A percentile compares a stretch with the other conserved stretches of the same genome.
Conservation (phyloP, 2,113 vertebrate genomes). For the Pachypanchax playfairii region DNA sequence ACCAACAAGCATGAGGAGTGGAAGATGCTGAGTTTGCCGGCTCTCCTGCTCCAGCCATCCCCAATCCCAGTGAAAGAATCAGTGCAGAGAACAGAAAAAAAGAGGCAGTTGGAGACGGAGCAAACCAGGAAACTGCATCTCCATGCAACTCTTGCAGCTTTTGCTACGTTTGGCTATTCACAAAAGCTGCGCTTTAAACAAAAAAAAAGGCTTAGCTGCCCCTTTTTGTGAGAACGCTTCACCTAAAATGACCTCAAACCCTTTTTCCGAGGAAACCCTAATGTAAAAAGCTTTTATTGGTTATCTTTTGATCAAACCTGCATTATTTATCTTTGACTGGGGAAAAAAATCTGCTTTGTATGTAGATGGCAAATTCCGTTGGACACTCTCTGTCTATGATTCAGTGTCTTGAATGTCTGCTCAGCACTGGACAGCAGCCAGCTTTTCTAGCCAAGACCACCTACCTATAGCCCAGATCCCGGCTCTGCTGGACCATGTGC, state of each 20-base stretch:
- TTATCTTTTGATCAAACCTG: too few relatives aligned
- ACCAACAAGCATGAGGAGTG: slow-evolving; percentile 58
- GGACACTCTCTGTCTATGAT: slow-evolving; percentile 21
- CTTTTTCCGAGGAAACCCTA: not conserved
- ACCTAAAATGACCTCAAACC: slow-evolving; percentile 49
- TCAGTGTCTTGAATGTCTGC: slow-evolving; percentile 23
- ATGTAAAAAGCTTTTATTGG: too few relatives aligned
- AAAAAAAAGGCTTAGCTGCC: slow-evolving; percentile 28
- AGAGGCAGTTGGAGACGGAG: slow-evolving; percentile 19
- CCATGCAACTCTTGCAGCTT: slow-evolving; percentile 63
- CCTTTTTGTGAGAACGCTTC: slow-evolving; percentile 46
- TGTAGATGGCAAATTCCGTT: slow-evolving; percentile 14
- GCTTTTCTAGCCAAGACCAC: slow-evolving; percentile 50
- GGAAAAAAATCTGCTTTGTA: slow-evolving; percentile 7
- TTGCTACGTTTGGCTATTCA: slow-evolving; percentile 60
- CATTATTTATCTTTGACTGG: not conserved
- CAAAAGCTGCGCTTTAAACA: slow-evolving; percentile 51
- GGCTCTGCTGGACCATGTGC: slow-evolving; percentile 96
- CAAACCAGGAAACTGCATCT: slow-evolving; percentile 41
- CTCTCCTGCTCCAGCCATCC: slow-evolving; percentile 42
- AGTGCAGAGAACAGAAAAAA: slow-evolving; percentile 51
- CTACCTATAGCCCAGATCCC: slow-evolving; percentile 94
- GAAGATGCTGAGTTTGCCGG: slow-evolving; percentile 77
- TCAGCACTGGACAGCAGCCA: slow-evolving; percentile 23
- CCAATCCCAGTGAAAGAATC: slow-evolving; percentile 64